Percentiles rank a stretch among this genome's conserved stretches.
These are phyloP conservation scores for Arion vulgaris DNA, from an alignment of 1,140 invertebrate genomes.

Conservation along the genomic window DNA sequence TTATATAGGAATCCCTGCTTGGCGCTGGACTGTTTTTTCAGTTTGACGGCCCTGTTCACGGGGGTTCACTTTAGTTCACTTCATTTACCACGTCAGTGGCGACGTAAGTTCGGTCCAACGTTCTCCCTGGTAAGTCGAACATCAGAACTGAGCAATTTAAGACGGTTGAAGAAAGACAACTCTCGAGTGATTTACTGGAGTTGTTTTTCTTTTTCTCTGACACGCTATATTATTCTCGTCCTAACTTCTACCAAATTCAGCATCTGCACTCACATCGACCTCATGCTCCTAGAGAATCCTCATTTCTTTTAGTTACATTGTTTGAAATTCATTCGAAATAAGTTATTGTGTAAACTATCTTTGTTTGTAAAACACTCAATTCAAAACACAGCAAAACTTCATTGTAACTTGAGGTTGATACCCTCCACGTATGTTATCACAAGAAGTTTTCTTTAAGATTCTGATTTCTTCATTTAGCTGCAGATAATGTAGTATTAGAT, in stretches of 20 bases:
- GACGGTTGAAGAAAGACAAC: not conserved
- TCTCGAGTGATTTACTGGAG: not conserved
- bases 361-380: too few species aligned
- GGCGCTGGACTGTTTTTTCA: not conserved
- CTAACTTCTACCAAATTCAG: not conserved
- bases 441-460: too few species aligned
- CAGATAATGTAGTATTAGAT: too few species aligned
- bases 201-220: not conserved
- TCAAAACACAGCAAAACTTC: too few species aligned
- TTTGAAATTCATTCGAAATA: not conserved
- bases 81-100: not conserved
- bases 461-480: too few species aligned
- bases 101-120: not conserved
- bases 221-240: not conserved
- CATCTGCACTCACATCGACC: not conserved
- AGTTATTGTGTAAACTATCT: too few species aligned
- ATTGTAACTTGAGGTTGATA: too few species aligned
- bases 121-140: not conserved
- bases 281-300: not conserved
- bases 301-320: not conserved
- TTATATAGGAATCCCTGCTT: not conserved
- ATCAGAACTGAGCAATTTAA: not conserved
- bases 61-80: conserved; percentile 5
- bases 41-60: not conserved
- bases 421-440: too few species aligned